Percentiles rank a stretch among this genome's conserved stretches.
Conservation (phyloP, 2,113 vertebrate species). For the Columba janthina region DNA sequence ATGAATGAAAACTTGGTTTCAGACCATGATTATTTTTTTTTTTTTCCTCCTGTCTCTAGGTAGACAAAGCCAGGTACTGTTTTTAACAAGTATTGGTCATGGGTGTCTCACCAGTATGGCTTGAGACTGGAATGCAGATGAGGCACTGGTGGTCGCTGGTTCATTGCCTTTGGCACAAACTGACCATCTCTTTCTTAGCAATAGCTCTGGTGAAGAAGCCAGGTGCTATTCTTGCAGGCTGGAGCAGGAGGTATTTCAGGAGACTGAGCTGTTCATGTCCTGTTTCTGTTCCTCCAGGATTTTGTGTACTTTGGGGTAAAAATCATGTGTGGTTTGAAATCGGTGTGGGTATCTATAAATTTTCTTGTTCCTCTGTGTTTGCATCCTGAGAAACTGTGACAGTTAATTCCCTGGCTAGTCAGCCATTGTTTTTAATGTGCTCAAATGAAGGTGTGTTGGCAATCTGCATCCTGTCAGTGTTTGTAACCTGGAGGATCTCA, state of each 20-base stretch:
- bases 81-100: not conserved
- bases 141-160: not conserved
- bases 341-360: not conserved
- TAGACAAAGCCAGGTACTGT: not conserved
- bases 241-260: not conserved
- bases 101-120: not conserved
- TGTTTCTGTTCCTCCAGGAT: not conserved
- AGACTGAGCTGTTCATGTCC: not conserved
- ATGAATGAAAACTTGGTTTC: not conserved
- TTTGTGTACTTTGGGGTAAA: not conserved
- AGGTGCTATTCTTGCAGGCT: not conserved
- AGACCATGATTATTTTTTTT: accelerated
- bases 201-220: not conserved
- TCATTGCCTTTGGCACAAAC: not conserved
- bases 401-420: not conserved
- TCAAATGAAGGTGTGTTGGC: not conserved
- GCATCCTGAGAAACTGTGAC: not conserved
- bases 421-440: not conserved
- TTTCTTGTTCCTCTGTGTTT: not conserved
- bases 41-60: not conserved
- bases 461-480: not conserved
- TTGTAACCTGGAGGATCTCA: not conserved
- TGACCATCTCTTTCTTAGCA: not conserved
- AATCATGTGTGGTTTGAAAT: not conserved
- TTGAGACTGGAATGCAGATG: not conserved